Percentiles rank a stretch among this genome's conserved stretches.
These are phyloP conservation scores for Porites divaricata DNA, from an alignment of 92 coral and sea anemone genomes.

Conservation along the genomic window DNA sequence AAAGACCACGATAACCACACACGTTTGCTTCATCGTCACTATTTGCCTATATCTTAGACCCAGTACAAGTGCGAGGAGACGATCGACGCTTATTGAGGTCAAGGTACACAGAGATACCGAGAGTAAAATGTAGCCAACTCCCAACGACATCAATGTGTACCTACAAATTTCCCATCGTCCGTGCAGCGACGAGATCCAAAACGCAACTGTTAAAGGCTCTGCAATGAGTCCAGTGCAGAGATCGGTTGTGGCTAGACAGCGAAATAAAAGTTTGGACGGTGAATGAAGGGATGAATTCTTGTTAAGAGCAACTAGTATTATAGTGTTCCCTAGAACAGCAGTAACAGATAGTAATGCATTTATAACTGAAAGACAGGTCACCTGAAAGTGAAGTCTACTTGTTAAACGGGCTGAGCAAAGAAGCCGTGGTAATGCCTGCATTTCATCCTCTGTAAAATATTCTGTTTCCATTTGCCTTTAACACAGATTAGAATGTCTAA, in stretches of 20 bases:
- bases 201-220: not conserved
- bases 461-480: not conserved
- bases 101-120: not conserved
- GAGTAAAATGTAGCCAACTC: not conserved
- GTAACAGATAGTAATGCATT: not conserved
- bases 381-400: not conserved
- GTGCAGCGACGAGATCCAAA: not conserved
- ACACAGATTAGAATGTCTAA: not conserved
- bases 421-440: not conserved
- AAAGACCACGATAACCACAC: not conserved
- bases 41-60: conserved; percentile 7
- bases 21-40: conserved; percentile 14
- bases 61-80: conserved; percentile 10
- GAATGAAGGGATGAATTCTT: not conserved
- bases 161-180: not conserved
- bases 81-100: conserved; percentile 23
- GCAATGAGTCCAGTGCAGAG: not conserved
- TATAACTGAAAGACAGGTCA: not conserved
- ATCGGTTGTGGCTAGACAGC: not conserved
- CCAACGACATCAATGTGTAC: not conserved
- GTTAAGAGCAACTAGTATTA: not conserved
- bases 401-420: not conserved
- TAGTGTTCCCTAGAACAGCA: not conserved
- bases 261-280: conserved; percentile 2
- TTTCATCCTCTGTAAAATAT: not conserved